A percentile compares a stretch with the other conserved stretches of the same genome.
Evolutionary conservation across 2,888 invertebrate species (phyloP).

Genomic region (Sinodicranocentrus sp.): DNA sequence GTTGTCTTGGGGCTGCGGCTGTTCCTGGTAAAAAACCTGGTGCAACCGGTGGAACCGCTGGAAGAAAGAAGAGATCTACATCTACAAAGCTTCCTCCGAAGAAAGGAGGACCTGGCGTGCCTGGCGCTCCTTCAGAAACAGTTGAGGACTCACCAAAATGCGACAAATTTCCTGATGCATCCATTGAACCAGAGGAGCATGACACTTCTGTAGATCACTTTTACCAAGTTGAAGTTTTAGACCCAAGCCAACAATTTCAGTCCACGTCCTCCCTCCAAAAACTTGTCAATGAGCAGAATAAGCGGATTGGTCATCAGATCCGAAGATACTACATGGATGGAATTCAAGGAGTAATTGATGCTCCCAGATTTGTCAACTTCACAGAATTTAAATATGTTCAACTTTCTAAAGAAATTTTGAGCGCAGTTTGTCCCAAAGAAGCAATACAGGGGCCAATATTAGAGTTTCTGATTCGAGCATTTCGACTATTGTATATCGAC

Average conservation of each 20-base stretch:
- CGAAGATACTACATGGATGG: slow-evolving; percentile 27
- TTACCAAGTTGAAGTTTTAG: slow-evolving; percentile 4
- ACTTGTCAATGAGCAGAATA: slow-evolving; percentile 39
- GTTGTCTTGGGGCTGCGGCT: neutral
- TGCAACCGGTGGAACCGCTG: slow-evolving; percentile 7
- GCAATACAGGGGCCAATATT: slow-evolving; percentile 24
- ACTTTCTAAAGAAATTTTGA: slow-evolving; percentile 48
- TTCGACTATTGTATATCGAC: slow-evolving; percentile 58
- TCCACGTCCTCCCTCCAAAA: slow-evolving; percentile 44
- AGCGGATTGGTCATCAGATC: slow-evolving; percentile 36
- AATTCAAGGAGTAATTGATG: neutral
- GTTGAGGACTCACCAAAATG: slow-evolving; percentile 20
- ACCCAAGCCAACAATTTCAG: slow-evolving; percentile 38
- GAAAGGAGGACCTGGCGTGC: neutral
- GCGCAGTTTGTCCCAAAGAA: slow-evolving; percentile 44
- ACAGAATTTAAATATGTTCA: slow-evolving; percentile 50
- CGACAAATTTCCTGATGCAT: slow-evolving; percentile 29
- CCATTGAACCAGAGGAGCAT: slow-evolving; percentile 25
- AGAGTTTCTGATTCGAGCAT: slow-evolving; percentile 39
- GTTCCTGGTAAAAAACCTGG: neutral
- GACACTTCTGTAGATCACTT: slow-evolving; percentile 27
- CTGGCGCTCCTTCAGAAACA: neutral
- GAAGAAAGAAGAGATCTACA: neutral
- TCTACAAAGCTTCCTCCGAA: no score
- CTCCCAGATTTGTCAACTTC: slow-evolving; percentile 24